A percentile compares a stretch with the other conserved stretches of the same genome.
Evolutionary conservation across 2,113 vertebrate genomes (phyloP).

Genomic region (Phrynocephalus versicolor): DNA sequence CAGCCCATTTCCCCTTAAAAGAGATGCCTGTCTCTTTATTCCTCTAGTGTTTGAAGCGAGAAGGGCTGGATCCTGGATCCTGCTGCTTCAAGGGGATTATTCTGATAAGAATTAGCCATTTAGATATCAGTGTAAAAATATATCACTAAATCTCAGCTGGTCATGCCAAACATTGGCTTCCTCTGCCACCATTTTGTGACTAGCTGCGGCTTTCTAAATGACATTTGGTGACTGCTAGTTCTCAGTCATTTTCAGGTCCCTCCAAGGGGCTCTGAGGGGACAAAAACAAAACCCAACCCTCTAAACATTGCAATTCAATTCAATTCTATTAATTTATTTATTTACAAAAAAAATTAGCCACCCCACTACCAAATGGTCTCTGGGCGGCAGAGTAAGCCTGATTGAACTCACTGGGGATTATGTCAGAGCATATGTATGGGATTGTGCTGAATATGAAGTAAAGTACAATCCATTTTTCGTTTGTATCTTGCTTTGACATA

Average conservation of each 20-base stretch:
- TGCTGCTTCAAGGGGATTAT: neutral
- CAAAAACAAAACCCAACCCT: too few relatives aligned
- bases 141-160: neutral
- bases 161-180: neutral
- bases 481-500: conserved; percentile 25
- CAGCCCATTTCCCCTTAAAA: neutral
- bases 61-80: neutral
- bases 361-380: too few relatives aligned
- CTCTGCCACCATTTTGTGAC: neutral
- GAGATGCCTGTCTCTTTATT: neutral
- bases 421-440: neutral
- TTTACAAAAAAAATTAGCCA: too few relatives aligned
- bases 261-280: neutral
- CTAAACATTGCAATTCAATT: neutral
- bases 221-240: neutral
- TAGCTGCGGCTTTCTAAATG: too few relatives aligned
- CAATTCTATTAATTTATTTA: too few relatives aligned
- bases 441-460: neutral
- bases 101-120: neutral
- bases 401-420: neutral
- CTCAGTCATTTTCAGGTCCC: neutral
- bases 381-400: neutral
- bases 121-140: neutral
- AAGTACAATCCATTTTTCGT: conserved; percentile 16
- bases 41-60: neutral